A percentile compares a stretch with the other conserved stretches of the same genome.
Conservation (phyloP, 2,888 invertebrate species). For the Ophion costatus region DNA sequence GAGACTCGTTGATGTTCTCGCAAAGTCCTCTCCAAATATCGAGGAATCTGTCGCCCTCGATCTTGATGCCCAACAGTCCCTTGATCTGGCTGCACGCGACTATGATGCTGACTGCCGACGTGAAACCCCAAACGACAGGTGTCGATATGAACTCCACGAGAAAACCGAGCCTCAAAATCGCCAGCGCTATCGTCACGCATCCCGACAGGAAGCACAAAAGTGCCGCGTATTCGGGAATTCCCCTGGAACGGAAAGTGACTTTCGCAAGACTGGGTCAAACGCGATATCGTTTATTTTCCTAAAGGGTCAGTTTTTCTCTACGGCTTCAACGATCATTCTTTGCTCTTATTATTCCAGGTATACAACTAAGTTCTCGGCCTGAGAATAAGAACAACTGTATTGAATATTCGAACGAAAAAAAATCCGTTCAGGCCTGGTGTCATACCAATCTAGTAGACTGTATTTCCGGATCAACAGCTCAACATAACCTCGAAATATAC, state of each 20-base stretch:
- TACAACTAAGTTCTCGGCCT: no score
- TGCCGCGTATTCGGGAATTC: conserved; percentile 86
- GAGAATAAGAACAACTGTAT: no score
- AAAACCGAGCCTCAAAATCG: conserved; percentile 88
- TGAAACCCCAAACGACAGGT: conserved; percentile 91
- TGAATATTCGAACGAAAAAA: no score
- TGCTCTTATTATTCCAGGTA: not conserved
- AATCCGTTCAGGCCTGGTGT: no score
- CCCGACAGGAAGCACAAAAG: conserved; percentile 89
- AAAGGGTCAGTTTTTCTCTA: not conserved
- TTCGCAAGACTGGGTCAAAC: not conserved
- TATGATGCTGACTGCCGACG: conserved; percentile 90
- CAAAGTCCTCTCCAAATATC: conserved; percentile 86
- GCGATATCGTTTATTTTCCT: not conserved
- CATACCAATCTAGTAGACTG: no score
- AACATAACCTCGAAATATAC: no score
- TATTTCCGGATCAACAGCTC: no score
- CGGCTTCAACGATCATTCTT: not conserved
- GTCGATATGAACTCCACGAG: conserved; percentile 90
- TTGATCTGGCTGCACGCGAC: conserved; percentile 91
- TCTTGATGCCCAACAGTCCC: conserved; percentile 87
- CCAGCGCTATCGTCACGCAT: conserved; percentile 87
- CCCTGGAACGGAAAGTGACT: conserved; percentile 69
- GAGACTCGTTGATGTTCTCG: conserved; percentile 85
- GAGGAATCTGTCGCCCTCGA: conserved; percentile 87